Conservation (phyloP, 2,797 vertebrate genomes). For the Parauchenoglanis ngamensis region DNA sequence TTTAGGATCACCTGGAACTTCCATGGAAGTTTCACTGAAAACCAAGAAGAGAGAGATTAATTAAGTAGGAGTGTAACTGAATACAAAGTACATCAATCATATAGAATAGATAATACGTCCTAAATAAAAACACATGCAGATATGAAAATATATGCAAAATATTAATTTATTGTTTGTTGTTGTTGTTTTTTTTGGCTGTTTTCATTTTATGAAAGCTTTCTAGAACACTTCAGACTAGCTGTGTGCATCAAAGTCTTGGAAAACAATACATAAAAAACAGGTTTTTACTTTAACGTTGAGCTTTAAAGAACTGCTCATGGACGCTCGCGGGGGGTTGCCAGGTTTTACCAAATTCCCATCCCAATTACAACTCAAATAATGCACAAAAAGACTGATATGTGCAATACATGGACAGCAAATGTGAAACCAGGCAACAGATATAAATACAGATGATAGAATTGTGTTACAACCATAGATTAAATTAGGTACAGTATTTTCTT, state of each 20-base stretch:
- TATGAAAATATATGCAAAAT: neutral
- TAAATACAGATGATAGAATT: neutral
- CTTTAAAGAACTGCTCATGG: neutral
- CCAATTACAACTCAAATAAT: neutral
- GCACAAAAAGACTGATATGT: neutral
- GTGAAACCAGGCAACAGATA: neutral
- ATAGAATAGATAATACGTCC: neutral
- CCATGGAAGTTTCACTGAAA: neutral
- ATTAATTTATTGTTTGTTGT: neutral
- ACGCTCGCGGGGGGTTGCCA: neutral
- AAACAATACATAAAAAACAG: neutral
- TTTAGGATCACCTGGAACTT: slow-evolving; percentile 56
- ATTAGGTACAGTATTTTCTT: neutral
- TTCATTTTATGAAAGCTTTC: neutral
- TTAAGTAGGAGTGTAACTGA: neutral
- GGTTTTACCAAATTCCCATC: neutral
- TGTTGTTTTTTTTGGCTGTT: neutral
- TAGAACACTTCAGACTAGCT: neutral
- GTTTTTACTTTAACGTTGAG: neutral
- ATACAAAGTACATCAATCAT: neutral
- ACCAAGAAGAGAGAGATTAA: neutral
- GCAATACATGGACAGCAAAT: neutral
- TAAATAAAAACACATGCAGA: neutral
- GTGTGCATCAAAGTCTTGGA: neutral
- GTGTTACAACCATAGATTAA: neutral